Evolutionary conservation across 2,888 invertebrate species (phyloP).

Genomic region (Drosophila ustulata): DNA sequence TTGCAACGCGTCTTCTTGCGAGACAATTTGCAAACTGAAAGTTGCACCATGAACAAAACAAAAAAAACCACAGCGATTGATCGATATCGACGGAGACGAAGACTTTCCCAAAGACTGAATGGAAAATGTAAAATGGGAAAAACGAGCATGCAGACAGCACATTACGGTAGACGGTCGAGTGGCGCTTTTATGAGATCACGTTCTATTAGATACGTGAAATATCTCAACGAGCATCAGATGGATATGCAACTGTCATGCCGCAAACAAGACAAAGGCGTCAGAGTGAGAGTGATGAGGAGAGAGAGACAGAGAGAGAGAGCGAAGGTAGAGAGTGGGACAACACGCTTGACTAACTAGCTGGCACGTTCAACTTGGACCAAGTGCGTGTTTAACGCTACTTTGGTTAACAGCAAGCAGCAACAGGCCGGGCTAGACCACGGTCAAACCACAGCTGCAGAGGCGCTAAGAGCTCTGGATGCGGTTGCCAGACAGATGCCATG

Average conservation of each 20-base stretch:
- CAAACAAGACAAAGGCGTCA: not conserved
- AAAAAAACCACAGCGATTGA: constrained; percentile 49
- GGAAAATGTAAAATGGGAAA: constrained; percentile 24
- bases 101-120: constrained; percentile 60
- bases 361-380: constrained; percentile 71
- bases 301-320: not conserved
- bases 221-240: constrained; percentile 64
- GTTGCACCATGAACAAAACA: constrained; percentile 42
- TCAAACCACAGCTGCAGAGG: constrained; percentile 31
- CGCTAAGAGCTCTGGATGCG: constrained; percentile 53
- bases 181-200: constrained; percentile 81
- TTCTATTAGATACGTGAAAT: constrained; percentile 83
- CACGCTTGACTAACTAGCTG: constrained; percentile 60
- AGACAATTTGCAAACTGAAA: constrained; percentile 71
- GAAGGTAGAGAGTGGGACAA: constrained; percentile 18
- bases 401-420: constrained; percentile 47
- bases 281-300: not conserved
- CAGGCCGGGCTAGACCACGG: constrained; percentile 6
- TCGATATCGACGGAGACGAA: constrained; percentile 46
- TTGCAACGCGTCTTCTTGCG: constrained; percentile 32
- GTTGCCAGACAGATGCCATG: constrained; percentile 21
- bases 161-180: constrained; percentile 30
- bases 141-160: constrained; percentile 24
- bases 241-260: constrained; percentile 56
- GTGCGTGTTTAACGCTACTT: constrained; percentile 78